phyloP scores from a whole-genome alignment of 1,140 invertebrate species.

The Popillia japonica region DNA sequence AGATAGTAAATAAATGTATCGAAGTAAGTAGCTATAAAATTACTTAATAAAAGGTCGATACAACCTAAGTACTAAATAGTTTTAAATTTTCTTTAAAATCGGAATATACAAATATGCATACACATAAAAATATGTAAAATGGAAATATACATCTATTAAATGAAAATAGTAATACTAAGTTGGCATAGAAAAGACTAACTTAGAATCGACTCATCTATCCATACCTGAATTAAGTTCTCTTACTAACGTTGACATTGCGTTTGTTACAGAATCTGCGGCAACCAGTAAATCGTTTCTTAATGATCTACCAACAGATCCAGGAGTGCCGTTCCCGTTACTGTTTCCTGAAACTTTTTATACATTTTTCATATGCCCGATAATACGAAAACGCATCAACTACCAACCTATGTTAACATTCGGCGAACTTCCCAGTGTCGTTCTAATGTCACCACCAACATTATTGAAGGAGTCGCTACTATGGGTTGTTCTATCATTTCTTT shows the following conservation, averaged over 20 bases:
- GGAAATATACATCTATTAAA: slow-evolving; percentile 15
- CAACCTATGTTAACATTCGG: slow-evolving; percentile 52
- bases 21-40: not conserved
- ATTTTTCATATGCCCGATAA: not conserved
- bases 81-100: no score
- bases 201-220: slow-evolving; percentile 49
- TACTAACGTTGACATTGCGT: slow-evolving; percentile 95
- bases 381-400: not conserved
- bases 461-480: slow-evolving; percentile 60
- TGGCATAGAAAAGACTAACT: slow-evolving; percentile 17
- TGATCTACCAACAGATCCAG: slow-evolving; percentile 68
- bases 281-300: slow-evolving; percentile 86
- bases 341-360: slow-evolving; percentile 32
- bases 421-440: slow-evolving; percentile 60
- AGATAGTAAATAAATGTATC: not conserved
- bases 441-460: slow-evolving; percentile 67
- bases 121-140: not conserved
- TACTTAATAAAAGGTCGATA: not conserved
- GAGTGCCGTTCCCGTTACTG: slow-evolving; percentile 57
- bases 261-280: slow-evolving; percentile 94
- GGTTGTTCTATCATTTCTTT: slow-evolving; percentile 50
- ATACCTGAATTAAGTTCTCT: slow-evolving; percentile 92
- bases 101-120: no score
- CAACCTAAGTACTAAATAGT: no score
- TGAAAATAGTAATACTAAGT: slow-evolving; percentile 17